These are phyloP conservation scores for Danio aesculapii DNA, from an alignment of 2,797 vertebrate genomes.

Conservation along the genomic window DNA sequence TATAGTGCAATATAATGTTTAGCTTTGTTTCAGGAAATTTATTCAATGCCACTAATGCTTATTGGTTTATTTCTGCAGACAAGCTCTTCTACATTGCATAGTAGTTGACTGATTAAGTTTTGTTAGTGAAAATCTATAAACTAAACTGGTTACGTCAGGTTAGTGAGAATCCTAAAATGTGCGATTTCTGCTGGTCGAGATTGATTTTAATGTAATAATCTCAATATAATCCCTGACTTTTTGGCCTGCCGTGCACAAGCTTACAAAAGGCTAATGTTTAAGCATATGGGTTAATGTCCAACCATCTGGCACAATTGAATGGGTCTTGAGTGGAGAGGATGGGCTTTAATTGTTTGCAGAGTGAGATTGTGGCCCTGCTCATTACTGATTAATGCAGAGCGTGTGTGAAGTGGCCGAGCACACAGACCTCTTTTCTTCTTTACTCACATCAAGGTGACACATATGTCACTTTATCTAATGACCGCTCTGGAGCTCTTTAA, in stretches of 20 bases:
- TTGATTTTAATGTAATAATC: not conserved
- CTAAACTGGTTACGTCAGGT: not conserved
- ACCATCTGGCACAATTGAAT: conserved; percentile 54
- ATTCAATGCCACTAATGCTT: too few species aligned
- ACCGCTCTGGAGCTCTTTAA: conserved; percentile 1
- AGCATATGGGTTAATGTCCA: conserved; percentile 57
- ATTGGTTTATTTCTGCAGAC: not conserved
- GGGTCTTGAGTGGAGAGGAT: conserved; percentile 53
- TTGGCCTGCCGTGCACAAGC: not conserved
- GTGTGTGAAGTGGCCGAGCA: conserved; percentile 19
- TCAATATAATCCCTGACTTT: conserved; percentile 2
- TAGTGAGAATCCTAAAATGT: conserved; percentile 1
- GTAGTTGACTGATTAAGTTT: not conserved
- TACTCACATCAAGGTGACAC: conserved; percentile 31
- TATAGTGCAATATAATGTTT: too few species aligned
- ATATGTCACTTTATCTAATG: conserved; percentile 34
- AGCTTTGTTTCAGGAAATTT: too few species aligned
- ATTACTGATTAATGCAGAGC: conserved; percentile 53
- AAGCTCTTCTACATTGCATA: not conserved
- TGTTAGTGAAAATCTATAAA: not conserved
- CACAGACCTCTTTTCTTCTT: conserved; percentile 15
- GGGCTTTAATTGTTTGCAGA: conserved; percentile 58
- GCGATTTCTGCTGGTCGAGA: not conserved
- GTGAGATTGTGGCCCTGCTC: conserved; percentile 51
- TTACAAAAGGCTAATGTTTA: conserved; percentile 55